Base-by-base conservation (phyloP, 2,113 vertebrate genomes). In the Podocnemis expansa region DNA sequence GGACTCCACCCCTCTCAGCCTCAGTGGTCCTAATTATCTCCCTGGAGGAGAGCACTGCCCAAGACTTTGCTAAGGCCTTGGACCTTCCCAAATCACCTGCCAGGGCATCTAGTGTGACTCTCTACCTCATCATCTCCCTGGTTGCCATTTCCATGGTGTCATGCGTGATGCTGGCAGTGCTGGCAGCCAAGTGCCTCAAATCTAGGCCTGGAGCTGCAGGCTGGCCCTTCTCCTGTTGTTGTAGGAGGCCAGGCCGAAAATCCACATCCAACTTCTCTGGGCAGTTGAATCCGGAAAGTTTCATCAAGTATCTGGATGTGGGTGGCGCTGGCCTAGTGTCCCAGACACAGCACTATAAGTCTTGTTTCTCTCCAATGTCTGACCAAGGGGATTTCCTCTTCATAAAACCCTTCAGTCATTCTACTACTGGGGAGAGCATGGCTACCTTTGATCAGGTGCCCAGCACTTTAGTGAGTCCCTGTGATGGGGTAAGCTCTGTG, bases 231-330 rank as follows among this genome's bases (percentile, higher is more conserved):
- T 54, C 78, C 78, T 63, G 47, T 29, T 99, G 97, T 93, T 98
- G 99, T 94, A 98, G 98, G 89, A 98, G 98, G 25, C 91, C 97
- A 47, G 97, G 91, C 85, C 96, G 96, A 88, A 98, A 98, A 84
- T 97, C 98, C 1, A 51, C 98, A 91, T 98, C 98, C 89, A 98
- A 98, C 97, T 98, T 99, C 83, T 98, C 97, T 41, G 98, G 99
- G 94, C 99, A 99, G 96, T 98, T 98, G 89, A 99, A 99, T 96
- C 98, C 98, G 25, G 98, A 99, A 89, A 98, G 99, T 95, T 98
- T 99, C 89, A 99, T 99, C 96, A 98, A 99, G 92, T 99, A 99
- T 93, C 98, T 99, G 98, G 99, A 99, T 3, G 99, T 99, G 87
- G 98, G 98, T 87, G 98, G 98, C 75, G 98, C 98, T 0, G 94